Percentiles rank a stretch among this genome's conserved stretches.
phyloP scores from a whole-genome alignment of 37 sponge, comb jelly and placozoan genomes.

The Bolinopsis microptera region DNA sequence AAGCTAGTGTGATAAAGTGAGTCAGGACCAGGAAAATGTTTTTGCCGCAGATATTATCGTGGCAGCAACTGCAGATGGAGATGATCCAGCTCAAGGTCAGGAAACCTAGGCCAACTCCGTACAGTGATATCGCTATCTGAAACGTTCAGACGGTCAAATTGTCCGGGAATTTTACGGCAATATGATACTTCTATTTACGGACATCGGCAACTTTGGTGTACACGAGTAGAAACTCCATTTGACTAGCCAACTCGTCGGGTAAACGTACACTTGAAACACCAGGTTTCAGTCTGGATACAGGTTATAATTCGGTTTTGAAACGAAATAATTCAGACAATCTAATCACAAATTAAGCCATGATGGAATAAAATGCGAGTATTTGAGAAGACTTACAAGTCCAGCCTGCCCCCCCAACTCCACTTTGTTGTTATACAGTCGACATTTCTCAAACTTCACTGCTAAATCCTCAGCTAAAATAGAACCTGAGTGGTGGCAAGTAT shows the following conservation, averaged over 20 bases:
- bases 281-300: no score
- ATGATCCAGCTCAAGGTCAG: background rate
- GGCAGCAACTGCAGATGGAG: conserved; percentile 39
- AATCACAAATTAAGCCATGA: background rate
- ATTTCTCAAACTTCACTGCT: conserved; percentile 49
- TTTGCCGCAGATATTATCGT: conserved; percentile 22
- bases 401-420: conserved; percentile 59
- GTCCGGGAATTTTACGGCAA: no score
- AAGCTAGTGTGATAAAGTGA: conserved; percentile 42
- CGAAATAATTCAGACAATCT: background rate
- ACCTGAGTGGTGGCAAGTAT: background rate
- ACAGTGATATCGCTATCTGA: conserved; percentile 56
- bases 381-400: conserved; percentile 7
- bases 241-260: no score
- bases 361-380: background rate
- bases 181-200: no score
- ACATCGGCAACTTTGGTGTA: no score
- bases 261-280: no score
- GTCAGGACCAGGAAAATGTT: conserved; percentile 30
- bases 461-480: background rate
- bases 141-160: background rate
- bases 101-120: background rate
- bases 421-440: conserved; percentile 21
- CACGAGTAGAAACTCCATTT: no score
- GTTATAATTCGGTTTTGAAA: no score